Conservation (phyloP, 2,113 vertebrate species). For the Channa argus region DNA sequence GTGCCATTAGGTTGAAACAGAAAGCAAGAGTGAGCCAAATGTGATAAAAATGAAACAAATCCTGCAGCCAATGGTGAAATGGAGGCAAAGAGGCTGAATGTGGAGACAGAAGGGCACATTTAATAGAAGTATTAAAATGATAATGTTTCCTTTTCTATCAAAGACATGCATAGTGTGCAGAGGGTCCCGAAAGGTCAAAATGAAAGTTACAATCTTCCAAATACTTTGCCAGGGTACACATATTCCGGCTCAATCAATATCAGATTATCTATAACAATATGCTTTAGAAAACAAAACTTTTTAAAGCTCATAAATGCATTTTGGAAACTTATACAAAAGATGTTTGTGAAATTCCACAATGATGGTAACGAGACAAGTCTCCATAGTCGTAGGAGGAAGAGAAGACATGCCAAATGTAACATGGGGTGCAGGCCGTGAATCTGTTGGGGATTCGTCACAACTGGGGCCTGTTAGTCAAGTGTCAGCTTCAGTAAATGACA, state of each 20-base stretch:
- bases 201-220: no score
- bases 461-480: not conserved
- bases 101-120: not conserved
- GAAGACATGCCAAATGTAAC: not conserved
- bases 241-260: no score
- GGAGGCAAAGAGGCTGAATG: not conserved
- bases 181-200: no score
- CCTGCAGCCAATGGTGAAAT: conserved; percentile 27
- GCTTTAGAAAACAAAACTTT: no score
- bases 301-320: no score
- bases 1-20: conserved; percentile 28
- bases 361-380: not conserved
- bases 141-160: not conserved
- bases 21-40: conserved; percentile 36
- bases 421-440: not conserved
- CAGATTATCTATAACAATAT: no score
- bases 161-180: not conserved
- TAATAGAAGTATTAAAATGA: conserved; percentile 6
- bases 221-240: no score
- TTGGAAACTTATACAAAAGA: no score
- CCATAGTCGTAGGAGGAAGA: not conserved
- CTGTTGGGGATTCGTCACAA: not conserved
- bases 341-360: no score
- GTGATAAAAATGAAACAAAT: conserved; percentile 39
- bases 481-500: not conserved